Base-by-base conservation (phyloP, 2,113 vertebrate genomes). In the Oxyura jamaicensis region DNA sequence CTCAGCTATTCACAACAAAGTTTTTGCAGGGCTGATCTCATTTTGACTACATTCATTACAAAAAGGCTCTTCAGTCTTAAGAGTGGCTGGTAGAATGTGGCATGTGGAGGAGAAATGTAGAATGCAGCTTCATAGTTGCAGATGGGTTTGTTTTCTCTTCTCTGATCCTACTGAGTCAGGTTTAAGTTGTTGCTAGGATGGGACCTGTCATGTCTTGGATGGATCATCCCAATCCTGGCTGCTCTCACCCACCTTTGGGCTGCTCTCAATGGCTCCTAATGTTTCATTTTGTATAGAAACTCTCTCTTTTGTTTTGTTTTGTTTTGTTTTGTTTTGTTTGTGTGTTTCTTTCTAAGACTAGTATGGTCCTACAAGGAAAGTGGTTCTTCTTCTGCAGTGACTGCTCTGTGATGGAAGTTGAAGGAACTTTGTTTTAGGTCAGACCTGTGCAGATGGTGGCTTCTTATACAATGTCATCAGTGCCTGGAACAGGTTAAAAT, bases 351-450 rank as follows among this genome's bases (percentile, higher is more conserved):
- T 46, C 10, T 46, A n/a, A n/a, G n/a, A n/a, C n/a, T n/a, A 71
- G n/a, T 35, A 9, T 44, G 33, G 44, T 90, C 71, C 74, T 95
- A 13, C 62, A 89, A 76, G 46, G 75, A 60, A 95, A 93, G 56
- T 8, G 36, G 13, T 60, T 76, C 29, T 68, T 31, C 29, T 78
- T 88, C 52, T 86, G 28, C 50, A 83, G 21, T 6, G 14, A 20
- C 44, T 86, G 28, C 88, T 96, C 72, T 86, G 8, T 63, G 73
- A 86, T 72, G 79, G 41, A 85, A 58, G 50, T 23, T 29, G 55
- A 80, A 83, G 33, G n/a, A 25, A 75, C 56, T 39, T 93, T 95
- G 91, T 36, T 95, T 92, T 90, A 83, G 86, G 72, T 93, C 83
- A 90, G 69, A 59, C 25, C 10, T 2, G 55, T 75, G 56, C 55